Evolutionary conservation across 2,797 vertebrate genomes (phyloP).

Genomic region (Oreochromis grahami): DNA sequence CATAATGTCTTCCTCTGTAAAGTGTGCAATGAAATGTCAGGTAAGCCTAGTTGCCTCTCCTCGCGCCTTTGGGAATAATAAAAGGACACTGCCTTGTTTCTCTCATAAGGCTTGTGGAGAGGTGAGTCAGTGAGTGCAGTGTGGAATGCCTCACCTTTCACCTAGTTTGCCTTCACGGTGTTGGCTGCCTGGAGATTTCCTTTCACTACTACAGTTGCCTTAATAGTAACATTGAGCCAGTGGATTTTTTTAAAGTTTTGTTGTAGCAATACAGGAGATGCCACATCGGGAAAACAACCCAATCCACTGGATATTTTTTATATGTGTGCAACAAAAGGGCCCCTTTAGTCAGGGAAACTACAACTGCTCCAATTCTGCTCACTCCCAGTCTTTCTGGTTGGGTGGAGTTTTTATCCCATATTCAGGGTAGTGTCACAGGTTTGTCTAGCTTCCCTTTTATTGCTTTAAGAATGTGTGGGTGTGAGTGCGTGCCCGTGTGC

Average conservation of each 20-base stretch:
- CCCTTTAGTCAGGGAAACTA: not conserved
- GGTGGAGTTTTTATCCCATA: not conserved
- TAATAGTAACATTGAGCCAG: not conserved
- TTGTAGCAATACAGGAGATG: not conserved
- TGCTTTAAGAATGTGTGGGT: not conserved
- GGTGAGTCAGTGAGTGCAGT: not conserved
- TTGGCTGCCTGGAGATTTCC: not conserved
- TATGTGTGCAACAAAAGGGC: not conserved
- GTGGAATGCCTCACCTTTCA: conserved; percentile 44
- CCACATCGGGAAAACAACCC: not conserved
- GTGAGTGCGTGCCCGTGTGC: accelerated
- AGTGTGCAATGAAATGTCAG: not conserved
- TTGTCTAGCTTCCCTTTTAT: not conserved
- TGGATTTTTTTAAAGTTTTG: not conserved
- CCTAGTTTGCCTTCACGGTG: conserved; percentile 3
- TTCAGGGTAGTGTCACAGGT: conserved; percentile 1
- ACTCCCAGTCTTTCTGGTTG: conserved; percentile 25
- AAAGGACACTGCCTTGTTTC: not conserved
- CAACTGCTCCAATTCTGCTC: not conserved
- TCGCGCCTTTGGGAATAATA: not conserved
- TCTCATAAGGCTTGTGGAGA: not conserved
- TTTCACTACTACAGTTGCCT: not conserved
- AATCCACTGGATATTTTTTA: not conserved
- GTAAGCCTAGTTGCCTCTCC: not conserved
- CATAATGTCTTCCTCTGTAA: not conserved